A percentile compares a stretch with the other conserved stretches of the same genome.
Conservation (phyloP, 2,797 vertebrate species). For the Scolopax bukidnonensis region DNA sequence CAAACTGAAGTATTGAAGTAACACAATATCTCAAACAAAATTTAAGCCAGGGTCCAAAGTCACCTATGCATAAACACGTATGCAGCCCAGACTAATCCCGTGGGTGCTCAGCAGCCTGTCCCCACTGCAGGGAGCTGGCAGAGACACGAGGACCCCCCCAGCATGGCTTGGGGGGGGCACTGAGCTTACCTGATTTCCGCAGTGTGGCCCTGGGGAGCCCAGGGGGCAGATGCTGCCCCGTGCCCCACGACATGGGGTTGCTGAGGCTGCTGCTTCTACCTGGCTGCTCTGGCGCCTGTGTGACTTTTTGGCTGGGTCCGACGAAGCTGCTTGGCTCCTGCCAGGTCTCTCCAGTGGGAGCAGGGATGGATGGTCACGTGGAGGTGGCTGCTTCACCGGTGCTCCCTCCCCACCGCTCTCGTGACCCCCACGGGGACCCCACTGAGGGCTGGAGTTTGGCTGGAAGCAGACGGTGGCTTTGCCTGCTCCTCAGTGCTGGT, state of each 20-base stretch:
- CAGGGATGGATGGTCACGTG: slow-evolving; percentile 72
- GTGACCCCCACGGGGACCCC: background rate
- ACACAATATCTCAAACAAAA: background rate
- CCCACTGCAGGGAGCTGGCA: rapidly evolving
- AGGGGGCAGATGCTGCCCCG: slow-evolving; percentile 71
- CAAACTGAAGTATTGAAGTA: background rate
- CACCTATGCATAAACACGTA: background rate
- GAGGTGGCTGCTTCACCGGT: slow-evolving; percentile 39
- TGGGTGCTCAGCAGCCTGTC: background rate
- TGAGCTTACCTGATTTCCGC: slow-evolving; percentile 88
- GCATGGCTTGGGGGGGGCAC: rapidly evolving
- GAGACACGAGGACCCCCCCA: background rate
- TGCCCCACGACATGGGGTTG: slow-evolving; percentile 75
- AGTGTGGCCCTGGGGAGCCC: slow-evolving; percentile 81
- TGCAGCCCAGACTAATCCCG: background rate
- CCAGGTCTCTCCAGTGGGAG: slow-evolving; percentile 51
- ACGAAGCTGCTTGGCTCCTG: slow-evolving; percentile 51
- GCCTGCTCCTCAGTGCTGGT: background rate
- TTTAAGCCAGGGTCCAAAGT: background rate
- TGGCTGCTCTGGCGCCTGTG: background rate
- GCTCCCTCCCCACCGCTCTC: slow-evolving; percentile 3
- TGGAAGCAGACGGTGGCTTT: background rate
- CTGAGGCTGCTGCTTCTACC: background rate
- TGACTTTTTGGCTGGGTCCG: slow-evolving; percentile 50
- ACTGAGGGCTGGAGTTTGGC: background rate